phyloP scores from a whole-genome alignment of 2,888 invertebrate species.

The Lithosia quadra region DNA sequence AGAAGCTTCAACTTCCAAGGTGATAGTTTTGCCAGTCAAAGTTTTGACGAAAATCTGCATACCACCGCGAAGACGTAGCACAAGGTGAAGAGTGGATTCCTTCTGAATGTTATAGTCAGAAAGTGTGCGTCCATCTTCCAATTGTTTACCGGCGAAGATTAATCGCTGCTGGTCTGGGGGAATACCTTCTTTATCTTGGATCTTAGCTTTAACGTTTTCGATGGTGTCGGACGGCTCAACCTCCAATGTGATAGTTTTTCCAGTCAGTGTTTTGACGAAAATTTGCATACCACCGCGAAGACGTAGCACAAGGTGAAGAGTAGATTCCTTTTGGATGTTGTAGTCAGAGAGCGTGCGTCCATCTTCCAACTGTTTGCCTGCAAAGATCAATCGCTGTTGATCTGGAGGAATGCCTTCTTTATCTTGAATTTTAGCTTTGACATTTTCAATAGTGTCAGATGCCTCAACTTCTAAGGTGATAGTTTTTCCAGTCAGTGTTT shows the following conservation, averaged over 20 bases:
- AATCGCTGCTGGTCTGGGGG: constrained; percentile 31
- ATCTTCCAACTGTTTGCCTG: constrained; percentile 42
- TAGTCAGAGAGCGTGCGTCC: constrained; percentile 34
- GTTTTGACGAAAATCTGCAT: constrained; percentile 32
- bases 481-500: constrained; percentile 40
- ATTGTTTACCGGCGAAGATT: constrained; percentile 31
- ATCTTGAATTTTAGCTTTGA: constrained; percentile 43
- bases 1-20: constrained; percentile 24
- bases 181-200: constrained; percentile 32
- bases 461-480: constrained; percentile 38
- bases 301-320: constrained; percentile 30
- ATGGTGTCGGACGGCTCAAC: constrained; percentile 29
- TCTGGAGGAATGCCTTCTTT: constrained; percentile 45
- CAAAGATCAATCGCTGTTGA: constrained; percentile 42
- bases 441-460: constrained; percentile 44
- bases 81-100: constrained; percentile 30
- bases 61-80: constrained; percentile 29
- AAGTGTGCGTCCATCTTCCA: constrained; percentile 29
- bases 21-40: constrained; percentile 25
- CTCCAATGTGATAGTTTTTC: constrained; percentile 28
- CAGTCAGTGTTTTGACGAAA: constrained; percentile 30
- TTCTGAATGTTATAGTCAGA: constrained; percentile 35
- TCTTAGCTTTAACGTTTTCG: constrained; percentile 33
- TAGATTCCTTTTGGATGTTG: constrained; percentile 42
- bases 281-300: constrained; percentile 37